Evolutionary conservation across 2,113 vertebrate species (phyloP).

Genomic region (Sapayoa aenigma): DNA sequence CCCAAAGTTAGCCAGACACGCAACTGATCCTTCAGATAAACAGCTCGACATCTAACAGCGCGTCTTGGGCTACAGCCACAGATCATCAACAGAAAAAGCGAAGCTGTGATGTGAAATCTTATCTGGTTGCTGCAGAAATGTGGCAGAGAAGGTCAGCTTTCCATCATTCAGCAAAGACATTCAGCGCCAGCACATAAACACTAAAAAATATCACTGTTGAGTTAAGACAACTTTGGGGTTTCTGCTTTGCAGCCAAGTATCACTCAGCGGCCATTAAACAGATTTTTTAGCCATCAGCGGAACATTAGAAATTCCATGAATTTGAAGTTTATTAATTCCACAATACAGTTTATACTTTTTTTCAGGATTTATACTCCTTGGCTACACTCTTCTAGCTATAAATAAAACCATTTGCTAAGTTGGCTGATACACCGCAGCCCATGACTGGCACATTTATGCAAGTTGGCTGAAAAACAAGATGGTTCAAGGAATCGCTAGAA

Average conservation of each 20-base stretch:
- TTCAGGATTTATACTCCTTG: constrained; percentile 68
- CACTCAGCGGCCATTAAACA: constrained; percentile 65
- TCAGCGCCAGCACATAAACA: constrained; percentile 32
- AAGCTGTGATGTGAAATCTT: constrained; percentile 60
- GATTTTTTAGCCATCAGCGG: constrained; percentile 70
- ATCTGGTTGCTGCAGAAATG: constrained; percentile 59
- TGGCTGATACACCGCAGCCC: constrained; percentile 54
- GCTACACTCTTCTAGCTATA: constrained; percentile 60
- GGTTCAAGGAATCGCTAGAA: constrained; percentile 63
- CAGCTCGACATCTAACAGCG: not conserved
- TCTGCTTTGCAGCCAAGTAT: constrained; percentile 64
- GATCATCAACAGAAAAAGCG: constrained; percentile 22
- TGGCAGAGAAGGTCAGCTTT: constrained; percentile 34
- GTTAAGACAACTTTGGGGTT: constrained; percentile 63
- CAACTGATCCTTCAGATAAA: constrained; percentile 35
- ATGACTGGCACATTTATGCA: constrained; percentile 70
- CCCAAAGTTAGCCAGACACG: not conserved
- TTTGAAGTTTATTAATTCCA: constrained; percentile 72
- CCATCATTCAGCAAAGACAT: constrained; percentile 56
- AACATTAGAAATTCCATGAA: constrained; percentile 72
- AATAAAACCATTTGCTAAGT: constrained; percentile 71
- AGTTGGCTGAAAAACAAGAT: constrained; percentile 57
- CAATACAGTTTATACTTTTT: constrained; percentile 63
- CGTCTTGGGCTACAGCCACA: not conserved
- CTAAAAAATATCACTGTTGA: constrained; percentile 59